Percentiles rank a stretch among this genome's conserved stretches.
phyloP scores from a whole-genome alignment of 2,113 vertebrate genomes.

The Brachypteracias leptosomus region DNA sequence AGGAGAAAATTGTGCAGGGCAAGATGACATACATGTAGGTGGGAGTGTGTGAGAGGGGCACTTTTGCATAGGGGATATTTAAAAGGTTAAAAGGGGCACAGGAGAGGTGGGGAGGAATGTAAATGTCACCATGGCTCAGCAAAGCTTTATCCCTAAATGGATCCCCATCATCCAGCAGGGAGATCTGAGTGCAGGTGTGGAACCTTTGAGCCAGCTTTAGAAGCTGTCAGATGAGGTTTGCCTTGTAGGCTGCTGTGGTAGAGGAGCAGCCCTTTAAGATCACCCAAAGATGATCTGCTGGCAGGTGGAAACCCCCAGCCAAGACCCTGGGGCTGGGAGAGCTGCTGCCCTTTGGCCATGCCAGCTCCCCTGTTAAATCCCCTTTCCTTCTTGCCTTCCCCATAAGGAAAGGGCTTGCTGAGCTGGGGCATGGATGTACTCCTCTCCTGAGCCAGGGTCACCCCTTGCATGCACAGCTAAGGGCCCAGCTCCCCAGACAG shows the following conservation, averaged over 20 bases:
- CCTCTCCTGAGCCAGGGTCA: neutral
- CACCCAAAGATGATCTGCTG: rapidly evolving
- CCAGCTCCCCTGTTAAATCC: neutral
- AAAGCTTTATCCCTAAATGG: neutral
- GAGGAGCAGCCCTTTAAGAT: neutral
- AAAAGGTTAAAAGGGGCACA: neutral
- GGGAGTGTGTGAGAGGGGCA: neutral
- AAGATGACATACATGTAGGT: neutral
- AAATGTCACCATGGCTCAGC: neutral
- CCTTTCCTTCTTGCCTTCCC: neutral
- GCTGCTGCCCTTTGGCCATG: neutral
- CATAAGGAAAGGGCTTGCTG: neutral
- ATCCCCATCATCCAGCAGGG: neutral
- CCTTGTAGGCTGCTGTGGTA: neutral
- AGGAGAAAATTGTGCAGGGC: neutral
- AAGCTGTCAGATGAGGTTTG: neutral
- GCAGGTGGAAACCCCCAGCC: neutral
- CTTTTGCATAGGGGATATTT: neutral
- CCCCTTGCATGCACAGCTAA: neutral
- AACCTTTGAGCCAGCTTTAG: neutral
- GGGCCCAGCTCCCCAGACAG: neutral
- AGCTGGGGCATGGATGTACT: rapidly evolving
- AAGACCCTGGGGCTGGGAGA: neutral
- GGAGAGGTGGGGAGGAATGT: neutral
- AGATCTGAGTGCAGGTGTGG: neutral